Conservation (phyloP, 2,888 invertebrate genomes). For the Candidula unifasciata region DNA sequence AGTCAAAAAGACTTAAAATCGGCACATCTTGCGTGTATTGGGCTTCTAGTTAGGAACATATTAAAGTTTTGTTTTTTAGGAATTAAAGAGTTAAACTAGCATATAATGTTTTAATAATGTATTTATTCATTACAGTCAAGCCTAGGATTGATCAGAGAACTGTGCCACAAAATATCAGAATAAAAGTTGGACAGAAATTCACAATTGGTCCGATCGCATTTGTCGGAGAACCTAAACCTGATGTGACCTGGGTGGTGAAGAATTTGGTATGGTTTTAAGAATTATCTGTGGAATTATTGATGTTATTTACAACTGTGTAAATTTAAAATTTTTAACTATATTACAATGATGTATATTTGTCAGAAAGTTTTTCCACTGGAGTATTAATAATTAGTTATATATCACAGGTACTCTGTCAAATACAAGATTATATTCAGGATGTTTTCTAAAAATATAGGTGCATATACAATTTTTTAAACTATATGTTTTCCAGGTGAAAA, state of each 20-base stretch:
- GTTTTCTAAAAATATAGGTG: too few species aligned
- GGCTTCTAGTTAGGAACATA: too few species aligned
- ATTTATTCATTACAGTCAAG: conserved; percentile 84
- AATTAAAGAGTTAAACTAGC: too few species aligned
- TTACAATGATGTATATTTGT: not conserved
- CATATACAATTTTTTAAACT: too few species aligned
- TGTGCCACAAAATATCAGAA: conserved; percentile 87
- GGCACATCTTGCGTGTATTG: too few species aligned
- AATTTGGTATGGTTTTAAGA: conserved; percentile 63
- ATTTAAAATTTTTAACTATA: not conserved
- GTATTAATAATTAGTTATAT: too few species aligned
- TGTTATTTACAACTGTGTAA: not conserved
- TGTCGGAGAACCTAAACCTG: conserved; percentile 97
- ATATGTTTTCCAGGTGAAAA: too few species aligned
- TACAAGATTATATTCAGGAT: too few species aligned
- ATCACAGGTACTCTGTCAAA: too few species aligned
- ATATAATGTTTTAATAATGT: too few species aligned
- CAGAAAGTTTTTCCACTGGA: not conserved
- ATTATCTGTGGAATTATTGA: not conserved
- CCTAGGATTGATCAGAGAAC: conserved; percentile 96
- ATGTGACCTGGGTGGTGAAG: conserved; percentile 87
- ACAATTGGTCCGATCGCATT: conserved; percentile 92
- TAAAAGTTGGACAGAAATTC: conserved; percentile 97
- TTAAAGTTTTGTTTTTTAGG: too few species aligned
- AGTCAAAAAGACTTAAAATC: too few species aligned